These are phyloP conservation scores for Tapirus indicus DNA, from an alignment of 2,797 vertebrate species.

Conservation along the genomic window DNA sequence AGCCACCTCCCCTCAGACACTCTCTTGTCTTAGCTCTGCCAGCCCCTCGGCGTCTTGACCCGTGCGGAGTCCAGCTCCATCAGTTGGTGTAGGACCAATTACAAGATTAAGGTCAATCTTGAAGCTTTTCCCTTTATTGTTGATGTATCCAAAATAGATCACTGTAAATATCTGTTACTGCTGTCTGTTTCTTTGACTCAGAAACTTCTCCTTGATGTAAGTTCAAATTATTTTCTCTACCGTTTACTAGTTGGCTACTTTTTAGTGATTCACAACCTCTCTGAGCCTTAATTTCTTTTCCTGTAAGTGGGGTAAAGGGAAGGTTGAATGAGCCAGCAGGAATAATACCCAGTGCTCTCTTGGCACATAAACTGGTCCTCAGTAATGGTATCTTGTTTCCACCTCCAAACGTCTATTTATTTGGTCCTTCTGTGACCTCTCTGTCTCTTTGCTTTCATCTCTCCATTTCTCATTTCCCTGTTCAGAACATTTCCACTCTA, in stretches of 20 bases:
- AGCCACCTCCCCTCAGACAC: not conserved
- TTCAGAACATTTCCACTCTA: not conserved
- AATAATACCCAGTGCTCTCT: not conserved
- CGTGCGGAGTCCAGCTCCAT: not conserved
- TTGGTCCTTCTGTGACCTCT: not conserved
- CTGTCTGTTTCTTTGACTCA: not conserved
- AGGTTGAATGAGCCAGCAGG: not conserved
- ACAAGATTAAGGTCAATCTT: not conserved
- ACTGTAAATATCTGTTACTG: not conserved
- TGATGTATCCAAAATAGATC: not conserved
- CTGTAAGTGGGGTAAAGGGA: not conserved
- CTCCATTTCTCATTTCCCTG: conserved; percentile 53
- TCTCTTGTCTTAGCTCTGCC: not conserved
- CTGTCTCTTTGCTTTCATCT: conserved; percentile 4
- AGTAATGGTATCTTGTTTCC: not conserved
- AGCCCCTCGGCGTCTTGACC: not conserved
- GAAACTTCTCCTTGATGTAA: not conserved
- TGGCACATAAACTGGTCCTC: not conserved
- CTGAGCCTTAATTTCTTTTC: not conserved
- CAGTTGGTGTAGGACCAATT: not conserved
- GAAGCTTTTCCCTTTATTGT: not conserved
- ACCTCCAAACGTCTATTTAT: not conserved
- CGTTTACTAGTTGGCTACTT: not conserved
- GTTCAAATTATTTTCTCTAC: conserved; percentile 7
- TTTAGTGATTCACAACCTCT: not conserved